These are phyloP conservation scores for Silurus asotus DNA, from an alignment of 2,113 vertebrate genomes.

Conservation along the genomic window DNA sequence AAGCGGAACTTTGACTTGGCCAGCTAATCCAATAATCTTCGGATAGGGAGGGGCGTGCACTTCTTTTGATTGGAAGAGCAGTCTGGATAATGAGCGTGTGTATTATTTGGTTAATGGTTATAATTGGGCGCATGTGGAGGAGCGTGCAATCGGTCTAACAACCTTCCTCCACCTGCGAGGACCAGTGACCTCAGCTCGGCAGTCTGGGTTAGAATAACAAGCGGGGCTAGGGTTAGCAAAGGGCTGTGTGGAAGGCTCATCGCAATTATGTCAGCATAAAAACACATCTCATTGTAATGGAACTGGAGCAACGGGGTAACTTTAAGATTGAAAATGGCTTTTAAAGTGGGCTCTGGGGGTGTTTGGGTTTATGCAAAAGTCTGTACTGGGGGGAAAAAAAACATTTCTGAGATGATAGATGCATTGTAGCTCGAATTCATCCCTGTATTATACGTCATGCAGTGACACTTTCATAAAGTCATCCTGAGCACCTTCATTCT, in stretches of 20 bases:
- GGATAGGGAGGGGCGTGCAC: slow-evolving; percentile 35
- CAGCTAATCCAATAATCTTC: slow-evolving; percentile 58
- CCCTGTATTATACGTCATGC: slow-evolving; percentile 18
- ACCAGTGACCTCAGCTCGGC: slow-evolving; percentile 44
- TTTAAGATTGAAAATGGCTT: slow-evolving; percentile 47
- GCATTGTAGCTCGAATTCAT: slow-evolving; percentile 25
- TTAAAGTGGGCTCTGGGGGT: slow-evolving; percentile 51
- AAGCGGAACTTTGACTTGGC: slow-evolving; percentile 46
- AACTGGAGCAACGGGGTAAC: slow-evolving; percentile 29
- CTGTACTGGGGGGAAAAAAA: slow-evolving; percentile 34
- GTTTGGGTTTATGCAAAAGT: slow-evolving; percentile 48
- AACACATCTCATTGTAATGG: slow-evolving; percentile 42
- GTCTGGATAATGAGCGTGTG: slow-evolving; percentile 35
- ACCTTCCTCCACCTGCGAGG: slow-evolving; percentile 30
- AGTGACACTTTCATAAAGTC: slow-evolving; percentile 31
- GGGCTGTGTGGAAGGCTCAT: neutral
- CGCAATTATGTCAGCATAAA: slow-evolving; percentile 31
- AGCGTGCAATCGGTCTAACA: slow-evolving; percentile 17
- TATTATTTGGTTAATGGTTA: slow-evolving; percentile 55
- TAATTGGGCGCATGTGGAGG: slow-evolving; percentile 60
- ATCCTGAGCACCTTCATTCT: slow-evolving; percentile 1
- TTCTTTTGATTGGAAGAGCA: slow-evolving; percentile 49
- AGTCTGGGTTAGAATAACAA: slow-evolving; percentile 43
- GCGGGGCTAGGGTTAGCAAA: neutral
- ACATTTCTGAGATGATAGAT: slow-evolving; percentile 22